Conservation (phyloP, 1,140 invertebrate species). For the Drosophila sp. region DNA sequence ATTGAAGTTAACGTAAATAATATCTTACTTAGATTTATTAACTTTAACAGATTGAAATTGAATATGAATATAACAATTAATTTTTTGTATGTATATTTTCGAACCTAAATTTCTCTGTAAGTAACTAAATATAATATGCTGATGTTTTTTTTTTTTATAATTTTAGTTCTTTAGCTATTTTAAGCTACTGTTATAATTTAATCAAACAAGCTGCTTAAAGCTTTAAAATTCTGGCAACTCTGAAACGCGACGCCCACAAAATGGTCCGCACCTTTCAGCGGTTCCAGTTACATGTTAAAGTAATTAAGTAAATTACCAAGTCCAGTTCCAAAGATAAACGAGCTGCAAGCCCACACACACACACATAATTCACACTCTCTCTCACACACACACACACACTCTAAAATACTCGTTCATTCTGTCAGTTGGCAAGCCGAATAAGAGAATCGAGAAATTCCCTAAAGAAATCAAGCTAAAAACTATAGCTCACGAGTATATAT, state of each 20-base stretch:
- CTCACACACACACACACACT: slow-evolving; percentile 9
- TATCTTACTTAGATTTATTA: too few relatives aligned
- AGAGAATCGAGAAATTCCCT: slow-evolving; percentile 59
- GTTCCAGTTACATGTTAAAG: slow-evolving; percentile 68
- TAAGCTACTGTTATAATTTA: too few relatives aligned
- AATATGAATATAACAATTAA: too few relatives aligned
- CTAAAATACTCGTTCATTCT: slow-evolving; percentile 30
- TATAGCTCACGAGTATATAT: slow-evolving; percentile 53
- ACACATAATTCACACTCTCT: slow-evolving; percentile 4
- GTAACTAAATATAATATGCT: too few relatives aligned
- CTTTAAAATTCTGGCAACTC: too few relatives aligned
- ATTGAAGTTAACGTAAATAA: too few relatives aligned
- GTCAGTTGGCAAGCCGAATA: slow-evolving; percentile 20
- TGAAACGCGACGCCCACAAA: slow-evolving; percentile 4
- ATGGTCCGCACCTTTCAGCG: slow-evolving; percentile 47
- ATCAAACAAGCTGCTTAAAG: too few relatives aligned
- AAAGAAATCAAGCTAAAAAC: slow-evolving; percentile 83
- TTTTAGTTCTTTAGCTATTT: too few relatives aligned
- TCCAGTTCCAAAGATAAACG: slow-evolving; percentile 52
- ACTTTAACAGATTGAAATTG: too few relatives aligned
- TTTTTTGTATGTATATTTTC: too few relatives aligned
- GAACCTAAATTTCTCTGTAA: too few relatives aligned
- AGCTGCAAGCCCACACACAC: slow-evolving; percentile 47
- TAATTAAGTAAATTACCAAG: slow-evolving; percentile 83
- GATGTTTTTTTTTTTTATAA: too few relatives aligned